Percentiles rank a stretch among this genome's conserved stretches.
These are phyloP conservation scores for Helleia helle DNA, from an alignment of 2,888 invertebrate genomes.

Conservation along the genomic window DNA sequence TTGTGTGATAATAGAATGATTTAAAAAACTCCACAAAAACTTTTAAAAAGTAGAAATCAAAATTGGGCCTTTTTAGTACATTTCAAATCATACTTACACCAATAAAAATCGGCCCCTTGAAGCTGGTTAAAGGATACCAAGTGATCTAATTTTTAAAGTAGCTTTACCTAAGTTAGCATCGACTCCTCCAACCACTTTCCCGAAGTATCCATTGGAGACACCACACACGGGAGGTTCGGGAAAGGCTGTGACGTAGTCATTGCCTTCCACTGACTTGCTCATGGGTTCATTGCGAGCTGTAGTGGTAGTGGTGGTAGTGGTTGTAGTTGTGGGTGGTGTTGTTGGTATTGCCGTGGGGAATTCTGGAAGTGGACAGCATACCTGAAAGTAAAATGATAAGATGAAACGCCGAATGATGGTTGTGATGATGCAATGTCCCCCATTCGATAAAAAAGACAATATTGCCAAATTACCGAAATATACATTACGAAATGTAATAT, in stretches of 20 bases:
- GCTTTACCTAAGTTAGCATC: slow-evolving; percentile 75
- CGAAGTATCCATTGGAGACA: slow-evolving; percentile 64
- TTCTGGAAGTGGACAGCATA: slow-evolving; percentile 45
- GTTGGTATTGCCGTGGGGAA: slow-evolving; percentile 25
- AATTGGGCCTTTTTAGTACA: too few relatives aligned
- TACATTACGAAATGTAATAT: too few relatives aligned
- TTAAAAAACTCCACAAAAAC: too few relatives aligned
- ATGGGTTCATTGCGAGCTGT: slow-evolving; percentile 15
- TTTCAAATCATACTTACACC: too few relatives aligned
- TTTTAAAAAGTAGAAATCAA: too few relatives aligned
- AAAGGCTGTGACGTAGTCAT: slow-evolving; percentile 34
- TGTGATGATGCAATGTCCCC: too few relatives aligned
- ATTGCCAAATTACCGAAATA: too few relatives aligned
- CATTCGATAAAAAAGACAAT: too few relatives aligned
- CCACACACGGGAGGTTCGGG: slow-evolving; percentile 77
- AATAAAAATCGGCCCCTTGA: too few relatives aligned
- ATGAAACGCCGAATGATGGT: not conserved
- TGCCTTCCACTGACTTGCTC: slow-evolving; percentile 19
- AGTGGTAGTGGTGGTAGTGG: slow-evolving; percentile 14
- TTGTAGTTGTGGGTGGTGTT: slow-evolving; percentile 19
- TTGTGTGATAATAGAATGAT: too few relatives aligned
- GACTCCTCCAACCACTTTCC: slow-evolving; percentile 82
- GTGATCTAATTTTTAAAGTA: not conserved
- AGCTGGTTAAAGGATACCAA: too few relatives aligned
- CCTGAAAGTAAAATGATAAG: slow-evolving; percentile 27